These are phyloP conservation scores for Sphenodon punctatus DNA, from an alignment of 2,797 vertebrate species.

Conservation along the genomic window DNA sequence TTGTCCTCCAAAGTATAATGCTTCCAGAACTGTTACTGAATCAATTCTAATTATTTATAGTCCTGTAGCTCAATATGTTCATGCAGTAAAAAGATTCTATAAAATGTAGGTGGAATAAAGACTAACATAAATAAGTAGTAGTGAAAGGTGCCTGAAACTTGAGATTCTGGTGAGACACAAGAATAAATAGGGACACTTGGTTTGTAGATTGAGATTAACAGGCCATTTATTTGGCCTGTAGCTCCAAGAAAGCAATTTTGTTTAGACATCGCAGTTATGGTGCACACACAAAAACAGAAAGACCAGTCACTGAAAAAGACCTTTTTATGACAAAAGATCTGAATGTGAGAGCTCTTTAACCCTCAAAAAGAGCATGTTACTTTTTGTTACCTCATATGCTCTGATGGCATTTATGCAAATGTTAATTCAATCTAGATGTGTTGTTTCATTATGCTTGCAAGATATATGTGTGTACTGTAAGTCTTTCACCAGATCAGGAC, in stretches of 20 bases:
- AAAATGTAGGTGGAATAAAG: conserved; percentile 68
- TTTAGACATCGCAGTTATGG: conserved; percentile 10
- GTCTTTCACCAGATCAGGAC: neutral
- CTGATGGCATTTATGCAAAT: neutral
- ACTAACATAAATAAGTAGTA: conserved; percentile 66
- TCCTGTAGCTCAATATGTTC: conserved; percentile 50
- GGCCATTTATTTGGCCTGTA: conserved; percentile 55
- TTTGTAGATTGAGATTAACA: conserved; percentile 57
- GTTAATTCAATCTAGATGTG: neutral
- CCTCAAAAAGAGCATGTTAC: neutral
- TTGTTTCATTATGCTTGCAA: neutral
- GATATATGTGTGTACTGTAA: neutral
- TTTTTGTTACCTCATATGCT: neutral
- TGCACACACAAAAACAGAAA: neutral
- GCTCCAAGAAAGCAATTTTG: conserved; percentile 46
- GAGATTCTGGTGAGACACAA: conserved; percentile 65
- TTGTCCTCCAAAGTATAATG: conserved; percentile 17
- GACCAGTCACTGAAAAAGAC: conserved; percentile 16
- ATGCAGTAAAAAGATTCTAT: conserved; percentile 52
- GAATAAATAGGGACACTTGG: conserved; percentile 57
- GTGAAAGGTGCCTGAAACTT: conserved; percentile 65
- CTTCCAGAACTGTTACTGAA: conserved; percentile 28
- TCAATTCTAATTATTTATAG: conserved; percentile 64
- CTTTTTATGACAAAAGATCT: conserved; percentile 5
- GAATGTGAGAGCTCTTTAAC: neutral